Evolutionary conservation across 2,888 invertebrate genomes (phyloP).

Genomic region (Coenonympha arcania): DNA sequence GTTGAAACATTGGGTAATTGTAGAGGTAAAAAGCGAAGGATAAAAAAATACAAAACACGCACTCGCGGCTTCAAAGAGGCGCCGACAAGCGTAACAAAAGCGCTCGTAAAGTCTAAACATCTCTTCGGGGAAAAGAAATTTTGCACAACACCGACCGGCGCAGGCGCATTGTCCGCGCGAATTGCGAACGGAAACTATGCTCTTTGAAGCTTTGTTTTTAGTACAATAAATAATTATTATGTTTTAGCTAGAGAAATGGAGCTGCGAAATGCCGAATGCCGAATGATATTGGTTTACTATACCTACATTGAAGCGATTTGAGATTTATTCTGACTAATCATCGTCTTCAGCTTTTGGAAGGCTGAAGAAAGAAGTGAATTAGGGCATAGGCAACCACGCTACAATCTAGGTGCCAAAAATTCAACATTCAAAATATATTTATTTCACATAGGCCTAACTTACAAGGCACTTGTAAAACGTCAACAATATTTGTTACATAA

Average conservation of each 20-base stretch:
- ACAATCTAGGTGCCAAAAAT: too few species aligned
- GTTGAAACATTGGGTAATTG: slow-evolving; percentile 27
- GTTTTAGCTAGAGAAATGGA: neutral
- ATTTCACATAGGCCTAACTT: too few species aligned
- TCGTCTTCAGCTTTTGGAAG: too few species aligned
- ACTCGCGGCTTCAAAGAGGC: slow-evolving; percentile 32
- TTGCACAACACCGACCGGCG: slow-evolving; percentile 45
- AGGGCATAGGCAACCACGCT: too few species aligned
- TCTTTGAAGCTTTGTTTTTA: slow-evolving; percentile 6
- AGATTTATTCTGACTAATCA: too few species aligned
- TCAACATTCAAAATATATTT: too few species aligned
- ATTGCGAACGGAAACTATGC: neutral
- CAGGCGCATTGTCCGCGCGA: slow-evolving; percentile 13
- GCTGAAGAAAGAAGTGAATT: too few species aligned
- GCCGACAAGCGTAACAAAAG: slow-evolving; percentile 49
- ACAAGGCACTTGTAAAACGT: too few species aligned
- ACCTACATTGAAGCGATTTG: too few species aligned
- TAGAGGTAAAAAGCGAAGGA: slow-evolving; percentile 28
- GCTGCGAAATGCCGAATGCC: too few species aligned
- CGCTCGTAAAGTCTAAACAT: slow-evolving; percentile 45
- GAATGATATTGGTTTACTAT: too few species aligned
- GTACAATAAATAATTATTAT: neutral
- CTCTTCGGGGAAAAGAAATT: slow-evolving; percentile 66
- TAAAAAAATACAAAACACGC: slow-evolving; percentile 41
- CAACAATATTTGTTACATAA: too few species aligned